Base-by-base conservation (phyloP, 2,113 vertebrate genomes). In the Petrocephalus zakoni region DNA sequence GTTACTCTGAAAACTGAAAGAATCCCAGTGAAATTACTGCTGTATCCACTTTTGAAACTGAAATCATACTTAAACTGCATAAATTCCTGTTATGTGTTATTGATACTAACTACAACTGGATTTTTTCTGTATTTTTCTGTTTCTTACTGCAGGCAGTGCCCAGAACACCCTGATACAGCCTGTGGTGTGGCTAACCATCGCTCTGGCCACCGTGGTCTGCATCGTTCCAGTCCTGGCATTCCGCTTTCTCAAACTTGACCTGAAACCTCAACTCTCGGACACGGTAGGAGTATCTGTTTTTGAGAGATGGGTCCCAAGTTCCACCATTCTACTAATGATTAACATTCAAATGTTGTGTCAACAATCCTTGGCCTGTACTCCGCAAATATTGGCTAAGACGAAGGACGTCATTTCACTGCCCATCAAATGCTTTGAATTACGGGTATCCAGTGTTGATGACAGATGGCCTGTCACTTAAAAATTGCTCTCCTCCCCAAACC, bases 151-250 rank as follows among this genome's bases (percentile, higher is more conserved):
- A 99, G 98, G 97, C 37, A 97, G 96, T 0, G 97, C 97, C 0
- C 96, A 97, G 93, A 98, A 96, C 95, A 98, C 97, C 0, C 92
- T 99, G 88, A 95, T 95, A 75, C 97, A 98, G 92, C 98, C 97
- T 0, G 93, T 97, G 0, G 98, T 99, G 90, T 99, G 98, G 98
- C 94, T 98, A 88, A 99, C 97, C 91, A 98, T 99, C n/a, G 94
- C 93, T 37, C 93, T 99, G 90, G 97, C 97, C 75, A 95, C 97
- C 0, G 96, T 96, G 5, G 96, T 98, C 88, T 99, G 98, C 91
- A 95, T 99, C 90, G 90, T 97, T 95, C 98, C 98, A 0, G 97
- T 99, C 53, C 95, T 99, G 17, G 96, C 97, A 88, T 97, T 98
- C 88, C 97, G 98, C 47, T 99, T 99, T 94, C 97, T 99, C 90